phyloP scores from a whole-genome alignment of 2,797 vertebrate species.

The Siniperca scherzeri region DNA sequence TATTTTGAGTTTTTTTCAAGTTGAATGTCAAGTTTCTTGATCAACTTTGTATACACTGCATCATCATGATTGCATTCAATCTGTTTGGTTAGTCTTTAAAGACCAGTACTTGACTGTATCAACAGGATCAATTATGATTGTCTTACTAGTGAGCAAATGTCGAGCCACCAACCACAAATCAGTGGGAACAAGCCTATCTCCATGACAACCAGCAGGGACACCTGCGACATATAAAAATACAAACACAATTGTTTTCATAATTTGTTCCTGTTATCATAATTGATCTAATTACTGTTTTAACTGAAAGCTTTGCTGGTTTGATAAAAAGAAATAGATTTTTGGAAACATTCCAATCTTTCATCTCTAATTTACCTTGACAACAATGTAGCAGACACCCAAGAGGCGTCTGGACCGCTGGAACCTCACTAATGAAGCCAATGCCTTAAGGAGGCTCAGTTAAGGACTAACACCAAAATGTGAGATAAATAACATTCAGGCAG shows the following conservation, averaged over 20 bases:
- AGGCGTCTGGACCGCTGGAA: constrained; percentile 94
- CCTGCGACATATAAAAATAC: constrained; percentile 78
- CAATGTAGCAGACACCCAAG: constrained; percentile 97
- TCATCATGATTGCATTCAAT: constrained; percentile 1
- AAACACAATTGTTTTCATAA: constrained; percentile 13
- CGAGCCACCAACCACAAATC: constrained; percentile 99
- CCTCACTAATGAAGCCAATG: constrained; percentile 92
- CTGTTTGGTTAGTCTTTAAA: constrained; percentile 8
- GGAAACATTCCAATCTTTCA: neutral
- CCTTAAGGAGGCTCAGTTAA: constrained; percentile 82
- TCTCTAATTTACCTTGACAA: constrained; percentile 92
- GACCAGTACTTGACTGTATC: neutral
- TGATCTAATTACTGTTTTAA: neutral
- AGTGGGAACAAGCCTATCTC: constrained; percentile 98
- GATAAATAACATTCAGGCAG: neutral
- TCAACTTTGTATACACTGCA: neutral
- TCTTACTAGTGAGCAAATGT: constrained; percentile 98
- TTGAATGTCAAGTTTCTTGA: neutral
- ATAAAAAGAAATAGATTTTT: constrained; percentile 14
- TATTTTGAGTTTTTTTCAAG: neutral
- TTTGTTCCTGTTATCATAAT: constrained; percentile 13
- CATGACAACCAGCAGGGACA: constrained; percentile 95
- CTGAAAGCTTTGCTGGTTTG: neutral
- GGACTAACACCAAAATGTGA: constrained; percentile 70
- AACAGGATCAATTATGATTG: constrained; percentile 11